phyloP scores from a whole-genome alignment of 2,888 invertebrate species.

The Anarsia innoxiella region DNA sequence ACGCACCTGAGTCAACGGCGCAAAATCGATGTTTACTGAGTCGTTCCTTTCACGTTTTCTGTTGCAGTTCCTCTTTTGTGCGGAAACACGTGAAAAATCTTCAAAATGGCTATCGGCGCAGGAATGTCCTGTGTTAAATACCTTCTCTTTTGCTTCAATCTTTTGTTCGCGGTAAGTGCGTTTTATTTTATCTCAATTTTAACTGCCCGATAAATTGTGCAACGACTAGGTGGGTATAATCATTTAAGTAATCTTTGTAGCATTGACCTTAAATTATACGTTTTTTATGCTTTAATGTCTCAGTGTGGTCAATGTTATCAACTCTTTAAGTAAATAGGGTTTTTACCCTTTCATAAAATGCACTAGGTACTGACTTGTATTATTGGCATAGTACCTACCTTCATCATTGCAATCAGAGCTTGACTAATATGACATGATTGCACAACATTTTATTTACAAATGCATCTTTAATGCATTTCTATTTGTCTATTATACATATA shows the following conservation, averaged over 20 bases:
- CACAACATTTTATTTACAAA: too few species aligned
- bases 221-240: too few species aligned
- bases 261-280: too few species aligned
- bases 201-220: too few species aligned
- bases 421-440: constrained; percentile 2
- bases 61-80: constrained; percentile 48
- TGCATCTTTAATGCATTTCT: too few species aligned
- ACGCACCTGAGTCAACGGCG: constrained; percentile 26
- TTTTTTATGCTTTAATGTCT: too few species aligned
- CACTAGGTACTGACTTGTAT: not conserved
- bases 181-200: constrained; percentile 24
- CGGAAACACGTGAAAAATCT: constrained; percentile 37
- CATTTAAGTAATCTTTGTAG: too few species aligned
- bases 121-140: constrained; percentile 93
- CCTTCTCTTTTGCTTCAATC: constrained; percentile 90
- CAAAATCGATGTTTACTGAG: constrained; percentile 47
- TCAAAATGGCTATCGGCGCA: constrained; percentile 82
- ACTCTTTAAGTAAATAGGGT: not conserved
- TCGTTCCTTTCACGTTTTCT: constrained; percentile 38
- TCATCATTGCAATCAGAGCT: not conserved
- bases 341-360: not conserved
- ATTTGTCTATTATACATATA: too few species aligned
- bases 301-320: not conserved
- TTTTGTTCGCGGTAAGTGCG: constrained; percentile 92
- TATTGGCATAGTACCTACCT: not conserved